Evolutionary conservation across 1,140 invertebrate genomes (phyloP).

Genomic region (Drosophila leontia): DNA sequence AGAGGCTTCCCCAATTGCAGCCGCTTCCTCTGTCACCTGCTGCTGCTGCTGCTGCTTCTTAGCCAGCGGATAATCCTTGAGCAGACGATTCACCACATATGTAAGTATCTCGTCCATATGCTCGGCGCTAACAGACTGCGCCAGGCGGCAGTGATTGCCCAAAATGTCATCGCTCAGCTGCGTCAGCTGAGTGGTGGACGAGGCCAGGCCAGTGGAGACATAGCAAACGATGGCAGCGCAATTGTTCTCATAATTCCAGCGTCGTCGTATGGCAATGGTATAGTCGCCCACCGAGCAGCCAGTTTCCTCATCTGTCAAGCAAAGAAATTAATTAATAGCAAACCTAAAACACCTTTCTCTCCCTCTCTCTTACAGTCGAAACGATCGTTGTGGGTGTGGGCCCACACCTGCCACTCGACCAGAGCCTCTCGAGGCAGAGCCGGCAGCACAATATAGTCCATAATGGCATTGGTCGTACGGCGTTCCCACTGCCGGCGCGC

Average conservation of each 20-base stretch:
- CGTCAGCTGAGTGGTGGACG: conserved; percentile 88
- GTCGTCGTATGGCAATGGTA: conserved; percentile 91
- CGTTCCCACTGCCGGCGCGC: conserved; percentile 92
- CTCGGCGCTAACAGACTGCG: conserved; percentile 86
- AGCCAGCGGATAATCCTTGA: conserved; percentile 87
- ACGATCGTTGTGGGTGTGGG: conserved; percentile 92
- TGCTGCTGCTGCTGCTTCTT: conserved; percentile 50
- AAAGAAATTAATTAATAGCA: background rate
- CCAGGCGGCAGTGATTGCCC: conserved; percentile 86
- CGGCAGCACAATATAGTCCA: conserved; percentile 94
- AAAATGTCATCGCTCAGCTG: conserved; percentile 87
- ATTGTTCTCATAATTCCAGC: conserved; percentile 95
- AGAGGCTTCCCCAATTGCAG: background rate
- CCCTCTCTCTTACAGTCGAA: conserved; percentile 91
- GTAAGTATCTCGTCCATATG: conserved; percentile 89
- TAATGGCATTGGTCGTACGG: conserved; percentile 93
- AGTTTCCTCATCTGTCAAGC: conserved; percentile 92
- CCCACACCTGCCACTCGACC: conserved; percentile 97
- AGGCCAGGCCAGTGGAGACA: conserved; percentile 89
- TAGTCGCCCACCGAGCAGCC: conserved; percentile 92
- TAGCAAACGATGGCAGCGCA: conserved; percentile 93
- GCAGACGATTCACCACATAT: conserved; percentile 90
- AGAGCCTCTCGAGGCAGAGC: conserved; percentile 91
- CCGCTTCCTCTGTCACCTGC: background rate
- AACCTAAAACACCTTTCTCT: too few relatives aligned